Conservation (phyloP, 2,113 vertebrate species). For the Spilogale gracilis region DNA sequence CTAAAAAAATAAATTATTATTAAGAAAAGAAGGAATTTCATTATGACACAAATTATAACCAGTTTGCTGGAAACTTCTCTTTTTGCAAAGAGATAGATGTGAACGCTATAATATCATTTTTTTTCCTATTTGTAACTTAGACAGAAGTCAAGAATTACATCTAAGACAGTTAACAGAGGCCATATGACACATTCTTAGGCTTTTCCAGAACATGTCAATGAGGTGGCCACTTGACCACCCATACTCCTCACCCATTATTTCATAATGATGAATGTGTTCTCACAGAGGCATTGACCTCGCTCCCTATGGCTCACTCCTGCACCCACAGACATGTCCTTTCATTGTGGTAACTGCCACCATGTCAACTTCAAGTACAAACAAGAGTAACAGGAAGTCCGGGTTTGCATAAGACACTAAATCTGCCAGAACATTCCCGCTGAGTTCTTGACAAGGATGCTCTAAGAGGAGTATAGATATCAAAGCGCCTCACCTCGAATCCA, state of each 20-base stretch:
- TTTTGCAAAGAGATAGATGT: neutral
- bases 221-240: neutral
- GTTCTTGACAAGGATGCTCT: too few relatives aligned
- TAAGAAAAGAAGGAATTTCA: neutral
- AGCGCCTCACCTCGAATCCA: neutral
- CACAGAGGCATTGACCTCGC: fast-evolving
- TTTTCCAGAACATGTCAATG: neutral
- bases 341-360: neutral
- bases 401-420: neutral
- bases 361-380: neutral
- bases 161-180: neutral
- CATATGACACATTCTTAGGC: neutral
- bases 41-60: neutral
- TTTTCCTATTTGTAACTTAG: neutral
- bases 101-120: neutral
- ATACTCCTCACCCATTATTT: neutral
- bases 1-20: too few relatives aligned
- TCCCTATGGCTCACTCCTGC: neutral
- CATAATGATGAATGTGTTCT: fast-evolving
- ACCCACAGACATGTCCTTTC: neutral
- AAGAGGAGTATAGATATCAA: neutral
- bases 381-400: neutral
- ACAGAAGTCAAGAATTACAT: neutral
- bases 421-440: neutral
- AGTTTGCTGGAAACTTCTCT: neutral